Evolutionary conservation across 2,797 vertebrate genomes (phyloP), one percentile per base, ranked within the genome.

Genomic region (Parambassis ranga): DNA sequence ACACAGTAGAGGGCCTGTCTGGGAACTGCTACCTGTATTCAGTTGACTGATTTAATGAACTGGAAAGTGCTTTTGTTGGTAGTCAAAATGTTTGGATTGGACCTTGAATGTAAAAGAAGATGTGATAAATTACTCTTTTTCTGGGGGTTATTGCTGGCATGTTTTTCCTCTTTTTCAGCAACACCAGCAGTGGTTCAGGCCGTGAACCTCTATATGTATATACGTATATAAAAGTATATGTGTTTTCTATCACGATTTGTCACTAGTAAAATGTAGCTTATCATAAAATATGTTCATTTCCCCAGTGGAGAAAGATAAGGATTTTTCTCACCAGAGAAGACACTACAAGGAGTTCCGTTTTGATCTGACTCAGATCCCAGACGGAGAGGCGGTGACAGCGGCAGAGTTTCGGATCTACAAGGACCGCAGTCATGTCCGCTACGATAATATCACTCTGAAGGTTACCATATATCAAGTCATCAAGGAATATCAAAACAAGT

Each of bases 301-400:
- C 66, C 49, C 77, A 99, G 98, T 99, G 79, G 98, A 99, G 92
- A 94, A 95, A 90, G 98, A 99, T 89, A 97, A 97, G 89, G 96
- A 99, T 83, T 98, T 98, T 91, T 98, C 98, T 83, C 97, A 97
- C 89, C 97, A 98, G 72, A 90, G 96, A 85, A 90, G 97, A 83
- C 96, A 99, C 91, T 98, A 95, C 92, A 99, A 98, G 88, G 97
- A 99, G 87, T 99, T 99, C 77, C 94, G 97, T 33, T 99, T 99
- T 77, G 97, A 99, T 90, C 93, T 99, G 61, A 98, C 97, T 71
- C 95, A 98, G 85, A 99, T 99, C 84, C 97, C 97, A 0, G 96
- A 96, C 0, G 96, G 96, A 24, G 98, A 99, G 81, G 95, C 96
- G 1, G 96, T 99, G 79, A 98, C 97, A 2, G 96, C 97, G 1